These are phyloP conservation scores for Drosophila pachea DNA, from an alignment of 1,140 invertebrate species.

Conservation along the genomic window DNA sequence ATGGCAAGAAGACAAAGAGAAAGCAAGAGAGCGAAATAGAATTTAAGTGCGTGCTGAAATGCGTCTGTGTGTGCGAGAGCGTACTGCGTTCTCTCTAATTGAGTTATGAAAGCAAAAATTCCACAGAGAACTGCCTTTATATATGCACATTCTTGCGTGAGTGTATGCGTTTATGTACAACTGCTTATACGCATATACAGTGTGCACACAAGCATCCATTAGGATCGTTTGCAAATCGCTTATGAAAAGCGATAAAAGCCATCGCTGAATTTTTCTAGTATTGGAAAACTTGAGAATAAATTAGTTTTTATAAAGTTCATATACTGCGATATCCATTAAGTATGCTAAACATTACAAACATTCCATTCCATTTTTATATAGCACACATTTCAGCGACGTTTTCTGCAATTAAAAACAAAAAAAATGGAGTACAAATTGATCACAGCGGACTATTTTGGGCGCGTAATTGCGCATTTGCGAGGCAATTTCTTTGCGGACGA, in stretches of 20 bases:
- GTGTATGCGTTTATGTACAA: background rate
- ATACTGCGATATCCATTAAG: background rate
- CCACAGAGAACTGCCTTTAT: constrained; percentile 6
- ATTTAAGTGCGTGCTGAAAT: constrained; percentile 10
- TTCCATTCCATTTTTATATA: background rate
- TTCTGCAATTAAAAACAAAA: background rate
- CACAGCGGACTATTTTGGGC: constrained; percentile 80
- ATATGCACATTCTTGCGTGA: constrained; percentile 2
- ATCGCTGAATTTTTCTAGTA: too few species aligned
- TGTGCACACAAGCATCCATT: background rate
- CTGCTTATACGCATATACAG: background rate
- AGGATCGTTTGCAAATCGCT: background rate
- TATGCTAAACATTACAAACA: background rate
- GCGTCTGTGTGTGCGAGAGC: constrained; percentile 2
- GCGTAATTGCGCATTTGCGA: constrained; percentile 85
- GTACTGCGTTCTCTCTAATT: constrained; percentile 30
- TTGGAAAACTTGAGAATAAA: background rate
- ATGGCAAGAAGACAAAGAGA: constrained; percentile 4
- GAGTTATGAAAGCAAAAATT: constrained; percentile 25
- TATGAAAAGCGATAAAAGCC: background rate
- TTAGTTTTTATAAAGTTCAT: too few species aligned
- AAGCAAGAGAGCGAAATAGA: constrained; percentile 11
- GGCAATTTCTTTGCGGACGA: constrained; percentile 89
- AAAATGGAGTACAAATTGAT: constrained; percentile 80
- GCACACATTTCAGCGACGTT: constrained; percentile 1